Base-by-base conservation (phyloP, 2,888 invertebrate species). In the Pristionchus arcanus region DNA sequence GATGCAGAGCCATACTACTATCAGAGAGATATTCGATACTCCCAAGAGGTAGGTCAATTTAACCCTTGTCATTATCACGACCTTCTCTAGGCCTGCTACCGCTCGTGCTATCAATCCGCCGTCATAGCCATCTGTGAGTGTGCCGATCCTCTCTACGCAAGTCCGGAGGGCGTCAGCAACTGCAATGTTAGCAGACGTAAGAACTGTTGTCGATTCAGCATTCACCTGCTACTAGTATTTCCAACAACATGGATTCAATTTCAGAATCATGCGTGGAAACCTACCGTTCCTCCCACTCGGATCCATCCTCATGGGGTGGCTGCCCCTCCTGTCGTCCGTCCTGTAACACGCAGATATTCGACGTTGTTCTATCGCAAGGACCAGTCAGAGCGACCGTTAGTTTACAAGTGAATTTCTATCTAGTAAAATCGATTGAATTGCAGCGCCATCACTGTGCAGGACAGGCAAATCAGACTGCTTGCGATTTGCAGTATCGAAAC, bases 111-210 rank as follows among this genome's bases (percentile, higher is more conserved):
- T 11, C 74, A 74, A 37, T 74, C 37, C 21, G 37, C 37, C 1
- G 42, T 74, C 2, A 5, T 74, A 25, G 16, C 74, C 16, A 15
- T 16, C 16, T 74, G 74, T 21, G 34, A 74, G 34, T 74, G 74
- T 37, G 74, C 74, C 21, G 74, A 74, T 74, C 74, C 74, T 1
- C 74, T 74, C 21, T 74, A 74, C 37, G 37, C 37, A 2, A 37
- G 74, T 37, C 74, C 74, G 9, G 21, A 37, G 0, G 74, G 74
- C 1, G 21, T 34, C 37, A 34, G 25, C 21, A 74, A 74, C 31
- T 74, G 74, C 25, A 74, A 74, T 37, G 74, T 74, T 21, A 74
- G 74, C 74, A 74, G 74, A 74, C 74, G 74, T 74, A 7, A 74
- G 68, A 13, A 31, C 2, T 74, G 37, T 37, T 13, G 28, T 9